phyloP scores from a whole-genome alignment of 1,140 invertebrate species.

The Rhagoletis zephyria region DNA sequence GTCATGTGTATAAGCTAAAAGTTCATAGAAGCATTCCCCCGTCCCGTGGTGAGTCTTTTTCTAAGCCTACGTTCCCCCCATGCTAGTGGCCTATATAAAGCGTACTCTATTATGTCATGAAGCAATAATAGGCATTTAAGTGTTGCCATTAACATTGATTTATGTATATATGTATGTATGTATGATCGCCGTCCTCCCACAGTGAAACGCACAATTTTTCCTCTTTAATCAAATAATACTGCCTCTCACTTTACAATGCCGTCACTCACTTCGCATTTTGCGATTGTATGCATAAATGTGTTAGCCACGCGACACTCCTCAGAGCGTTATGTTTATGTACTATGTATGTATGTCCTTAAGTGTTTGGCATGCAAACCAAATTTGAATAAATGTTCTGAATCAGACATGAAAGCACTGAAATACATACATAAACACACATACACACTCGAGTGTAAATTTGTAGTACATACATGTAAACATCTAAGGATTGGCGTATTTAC shows the following conservation, averaged over 20 bases:
- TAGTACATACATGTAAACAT: no score
- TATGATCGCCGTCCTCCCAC: background rate
- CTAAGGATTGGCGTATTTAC: no score
- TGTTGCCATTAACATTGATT: conserved; percentile 39
- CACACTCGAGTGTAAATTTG: background rate
- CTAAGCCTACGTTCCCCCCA: no score
- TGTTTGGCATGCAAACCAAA: background rate
- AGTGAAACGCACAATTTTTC: background rate
- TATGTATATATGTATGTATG: background rate
- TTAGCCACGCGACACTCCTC: no score
- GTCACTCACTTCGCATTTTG: no score
- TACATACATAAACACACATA: background rate
- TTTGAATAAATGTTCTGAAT: conserved; percentile 7
- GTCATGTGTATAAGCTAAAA: no score
- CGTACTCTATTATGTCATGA: background rate
- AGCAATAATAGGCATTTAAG: conserved; percentile 41
- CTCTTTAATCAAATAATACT: background rate
- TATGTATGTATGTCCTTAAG: background rate
- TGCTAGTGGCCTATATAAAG: background rate
- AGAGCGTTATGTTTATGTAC: no score
- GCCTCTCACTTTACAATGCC: no score
- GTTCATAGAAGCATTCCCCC: no score
- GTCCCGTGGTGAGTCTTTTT: no score
- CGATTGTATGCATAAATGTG: no score
- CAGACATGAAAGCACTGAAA: background rate